phyloP scores from a whole-genome alignment of 2,888 invertebrate species.

The Melieria crassipennis region DNA sequence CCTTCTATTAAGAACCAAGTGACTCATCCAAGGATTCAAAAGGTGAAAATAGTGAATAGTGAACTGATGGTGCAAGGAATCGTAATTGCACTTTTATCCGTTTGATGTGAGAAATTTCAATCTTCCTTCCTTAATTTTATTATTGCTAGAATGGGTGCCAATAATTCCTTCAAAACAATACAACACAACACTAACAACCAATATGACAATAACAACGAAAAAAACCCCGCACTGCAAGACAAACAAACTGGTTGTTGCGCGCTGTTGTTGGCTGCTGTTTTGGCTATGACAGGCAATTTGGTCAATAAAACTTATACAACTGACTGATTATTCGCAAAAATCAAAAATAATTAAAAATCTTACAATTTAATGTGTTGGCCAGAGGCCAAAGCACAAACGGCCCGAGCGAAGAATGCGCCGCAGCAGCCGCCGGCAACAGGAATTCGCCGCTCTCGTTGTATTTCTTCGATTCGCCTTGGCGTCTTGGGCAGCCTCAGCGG shows the following conservation, averaged over 20 bases:
- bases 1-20: too few relatives aligned
- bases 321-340: constrained; percentile 57
- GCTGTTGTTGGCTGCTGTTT: background rate
- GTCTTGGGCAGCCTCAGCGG: too few relatives aligned
- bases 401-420: constrained; percentile 12
- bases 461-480: too few relatives aligned
- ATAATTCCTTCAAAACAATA: background rate
- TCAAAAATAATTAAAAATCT: constrained; percentile 59
- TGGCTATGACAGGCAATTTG: constrained; percentile 14
- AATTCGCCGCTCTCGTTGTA: too few relatives aligned
- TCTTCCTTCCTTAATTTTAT: too few relatives aligned
- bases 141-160: too few relatives aligned
- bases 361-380: constrained; percentile 54
- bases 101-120: too few relatives aligned
- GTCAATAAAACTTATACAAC: constrained; percentile 22
- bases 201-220: background rate
- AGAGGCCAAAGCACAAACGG: constrained; percentile 37
- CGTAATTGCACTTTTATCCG: too few relatives aligned
- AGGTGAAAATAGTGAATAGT: too few relatives aligned
- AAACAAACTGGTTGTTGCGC: background rate
- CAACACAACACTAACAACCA: background rate
- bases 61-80: too few relatives aligned
- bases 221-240: background rate
- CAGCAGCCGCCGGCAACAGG: too few relatives aligned
- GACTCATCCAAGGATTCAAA: too few relatives aligned